Conservation (phyloP, 2,113 vertebrate species). For the Hippolais icterina region DNA sequence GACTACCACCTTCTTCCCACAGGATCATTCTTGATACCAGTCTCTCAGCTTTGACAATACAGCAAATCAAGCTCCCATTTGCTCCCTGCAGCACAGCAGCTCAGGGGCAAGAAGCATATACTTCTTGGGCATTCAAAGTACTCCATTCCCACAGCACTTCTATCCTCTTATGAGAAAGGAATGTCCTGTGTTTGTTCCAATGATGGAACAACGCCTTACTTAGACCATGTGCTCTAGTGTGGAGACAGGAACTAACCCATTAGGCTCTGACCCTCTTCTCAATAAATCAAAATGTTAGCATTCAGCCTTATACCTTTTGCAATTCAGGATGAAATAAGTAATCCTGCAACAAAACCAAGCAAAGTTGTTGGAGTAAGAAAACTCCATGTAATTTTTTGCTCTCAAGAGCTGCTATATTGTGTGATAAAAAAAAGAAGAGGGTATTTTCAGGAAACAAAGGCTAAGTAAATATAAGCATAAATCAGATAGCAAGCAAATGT, state of each 20-base stretch:
- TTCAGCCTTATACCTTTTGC: neutral
- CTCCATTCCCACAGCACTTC: neutral
- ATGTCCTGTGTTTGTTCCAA: neutral
- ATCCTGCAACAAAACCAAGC: neutral
- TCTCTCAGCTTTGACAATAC: neutral
- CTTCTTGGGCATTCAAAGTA: neutral
- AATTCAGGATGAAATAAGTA: neutral
- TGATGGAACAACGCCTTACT: neutral
- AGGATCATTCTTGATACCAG: neutral
- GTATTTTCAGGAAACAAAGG: neutral
- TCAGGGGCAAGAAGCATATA: neutral
- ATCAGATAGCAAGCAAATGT: neutral
- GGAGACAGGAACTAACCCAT: neutral
- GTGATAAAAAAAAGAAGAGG: neutral
- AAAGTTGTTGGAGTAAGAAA: neutral
- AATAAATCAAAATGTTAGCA: neutral
- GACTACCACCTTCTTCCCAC: neutral
- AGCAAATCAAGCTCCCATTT: neutral
- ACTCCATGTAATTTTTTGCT: neutral
- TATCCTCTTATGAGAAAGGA: neutral
- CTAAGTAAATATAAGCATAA: neutral
- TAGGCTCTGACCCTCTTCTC: neutral
- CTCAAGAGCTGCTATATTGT: neutral
- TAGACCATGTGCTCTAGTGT: rapidly evolving
- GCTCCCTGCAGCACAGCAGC: neutral